Evolutionary conservation across 2,113 vertebrate species (phyloP).

Genomic region (Heliornis fulica): DNA sequence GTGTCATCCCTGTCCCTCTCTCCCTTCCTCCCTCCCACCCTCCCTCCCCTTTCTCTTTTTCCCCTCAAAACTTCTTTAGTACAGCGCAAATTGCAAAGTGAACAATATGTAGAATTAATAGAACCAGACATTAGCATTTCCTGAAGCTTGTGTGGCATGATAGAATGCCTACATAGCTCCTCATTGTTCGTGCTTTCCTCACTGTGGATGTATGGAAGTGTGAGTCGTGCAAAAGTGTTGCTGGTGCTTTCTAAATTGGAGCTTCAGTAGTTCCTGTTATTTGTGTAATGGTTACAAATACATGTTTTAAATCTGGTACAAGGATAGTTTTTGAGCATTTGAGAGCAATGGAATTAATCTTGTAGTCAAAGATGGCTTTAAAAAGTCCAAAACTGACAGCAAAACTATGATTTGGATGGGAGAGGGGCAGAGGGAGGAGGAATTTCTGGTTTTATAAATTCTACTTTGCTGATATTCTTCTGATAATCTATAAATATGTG

Average conservation of each 20-base stretch:
- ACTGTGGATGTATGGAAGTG: background rate
- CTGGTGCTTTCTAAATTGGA: background rate
- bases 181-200: background rate
- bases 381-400: background rate
- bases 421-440: background rate
- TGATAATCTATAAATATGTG: background rate
- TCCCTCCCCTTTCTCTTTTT: accelerated
- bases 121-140: background rate
- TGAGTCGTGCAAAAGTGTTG: background rate
- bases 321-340: background rate
- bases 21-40: too few species aligned
- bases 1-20: too few species aligned
- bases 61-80: background rate
- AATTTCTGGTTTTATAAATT: background rate
- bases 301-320: background rate
- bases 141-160: background rate
- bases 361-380: background rate
- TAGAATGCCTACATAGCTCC: background rate
- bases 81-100: background rate
- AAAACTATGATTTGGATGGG: background rate
- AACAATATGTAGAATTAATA: background rate
- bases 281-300: background rate
- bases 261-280: background rate
- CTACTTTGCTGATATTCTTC: background rate
- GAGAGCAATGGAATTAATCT: background rate